phyloP scores from a whole-genome alignment of 2,797 vertebrate species.

The Neostethus bicornis region DNA sequence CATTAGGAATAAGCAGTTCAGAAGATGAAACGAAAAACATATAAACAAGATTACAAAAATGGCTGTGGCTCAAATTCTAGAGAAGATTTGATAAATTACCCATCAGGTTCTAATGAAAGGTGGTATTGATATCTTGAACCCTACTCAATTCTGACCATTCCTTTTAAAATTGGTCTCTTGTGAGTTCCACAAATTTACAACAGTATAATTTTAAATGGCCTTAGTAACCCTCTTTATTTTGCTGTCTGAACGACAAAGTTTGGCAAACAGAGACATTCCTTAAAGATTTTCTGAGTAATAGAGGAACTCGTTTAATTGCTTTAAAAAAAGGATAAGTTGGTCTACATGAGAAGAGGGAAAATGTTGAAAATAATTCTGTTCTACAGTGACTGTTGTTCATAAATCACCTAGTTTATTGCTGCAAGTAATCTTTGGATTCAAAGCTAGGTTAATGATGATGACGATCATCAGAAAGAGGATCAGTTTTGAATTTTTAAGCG shows the following conservation, averaged over 20 bases:
- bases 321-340: constrained; percentile 1
- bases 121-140: constrained; percentile 5
- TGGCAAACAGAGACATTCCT: background rate
- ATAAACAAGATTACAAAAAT: background rate
- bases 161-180: background rate
- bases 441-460: constrained; percentile 37
- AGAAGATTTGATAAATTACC: constrained; percentile 4
- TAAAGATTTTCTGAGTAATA: background rate
- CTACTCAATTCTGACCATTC: background rate
- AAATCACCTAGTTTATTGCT: constrained; percentile 15
- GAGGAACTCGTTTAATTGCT: constrained; percentile 1
- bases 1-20: no score
- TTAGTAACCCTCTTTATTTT: background rate
- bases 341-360: constrained; percentile 4
- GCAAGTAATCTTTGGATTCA: constrained; percentile 15
- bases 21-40: no score
- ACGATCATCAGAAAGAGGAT: constrained; percentile 31
- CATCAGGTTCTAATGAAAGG: background rate
- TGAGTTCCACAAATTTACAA: background rate
- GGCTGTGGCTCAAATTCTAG: background rate
- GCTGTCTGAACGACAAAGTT: background rate
- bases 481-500: constrained; percentile 17
- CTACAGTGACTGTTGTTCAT: constrained; percentile 12
- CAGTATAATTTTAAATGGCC: background rate
- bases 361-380: constrained; percentile 2